Percentiles rank a stretch among this genome's conserved stretches.
phyloP scores from a whole-genome alignment of 1,140 invertebrate species.

The Diabrotica virgifera region DNA sequence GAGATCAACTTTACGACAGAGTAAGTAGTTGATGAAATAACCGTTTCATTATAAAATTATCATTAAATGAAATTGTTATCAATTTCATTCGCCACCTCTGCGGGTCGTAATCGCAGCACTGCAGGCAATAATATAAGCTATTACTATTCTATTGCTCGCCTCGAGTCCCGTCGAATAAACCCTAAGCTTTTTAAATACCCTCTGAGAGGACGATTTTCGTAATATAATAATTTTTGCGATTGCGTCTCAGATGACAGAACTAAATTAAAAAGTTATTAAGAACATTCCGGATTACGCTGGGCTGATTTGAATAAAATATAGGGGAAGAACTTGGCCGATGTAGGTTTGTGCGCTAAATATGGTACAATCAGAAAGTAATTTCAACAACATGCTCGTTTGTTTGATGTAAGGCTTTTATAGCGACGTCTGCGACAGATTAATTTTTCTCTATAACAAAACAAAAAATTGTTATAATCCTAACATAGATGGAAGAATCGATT shows the following conservation, averaged over 20 bases:
- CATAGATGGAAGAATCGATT: too few relatives aligned
- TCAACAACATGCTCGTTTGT: too few relatives aligned
- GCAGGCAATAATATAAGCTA: conserved; percentile 19
- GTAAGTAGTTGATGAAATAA: background rate
- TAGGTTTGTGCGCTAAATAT: too few relatives aligned
- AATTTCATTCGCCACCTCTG: background rate
- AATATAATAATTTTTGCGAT: background rate
- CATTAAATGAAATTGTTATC: background rate
- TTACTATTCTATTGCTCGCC: conserved; percentile 11
- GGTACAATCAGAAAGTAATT: too few relatives aligned
- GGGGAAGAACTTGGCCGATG: background rate
- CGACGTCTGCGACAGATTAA: too few relatives aligned
- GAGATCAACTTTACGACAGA: background rate
- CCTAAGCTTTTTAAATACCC: conserved; percentile 5
- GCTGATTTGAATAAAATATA: background rate
- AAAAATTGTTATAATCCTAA: too few relatives aligned
- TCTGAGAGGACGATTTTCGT: background rate
- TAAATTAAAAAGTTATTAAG: conserved; percentile 11
- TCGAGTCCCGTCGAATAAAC: conserved; percentile 7
- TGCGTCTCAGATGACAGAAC: conserved; percentile 4
- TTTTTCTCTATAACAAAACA: too few relatives aligned
- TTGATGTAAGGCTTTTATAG: too few relatives aligned
- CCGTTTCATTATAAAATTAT: background rate
- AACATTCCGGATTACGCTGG: background rate
- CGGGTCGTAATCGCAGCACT: conserved; percentile 14